Percentiles rank a stretch among this genome's conserved stretches.
These are phyloP conservation scores for Poeciliopsis occidentalis DNA, from an alignment of 2,113 vertebrate genomes.

Conservation along the genomic window DNA sequence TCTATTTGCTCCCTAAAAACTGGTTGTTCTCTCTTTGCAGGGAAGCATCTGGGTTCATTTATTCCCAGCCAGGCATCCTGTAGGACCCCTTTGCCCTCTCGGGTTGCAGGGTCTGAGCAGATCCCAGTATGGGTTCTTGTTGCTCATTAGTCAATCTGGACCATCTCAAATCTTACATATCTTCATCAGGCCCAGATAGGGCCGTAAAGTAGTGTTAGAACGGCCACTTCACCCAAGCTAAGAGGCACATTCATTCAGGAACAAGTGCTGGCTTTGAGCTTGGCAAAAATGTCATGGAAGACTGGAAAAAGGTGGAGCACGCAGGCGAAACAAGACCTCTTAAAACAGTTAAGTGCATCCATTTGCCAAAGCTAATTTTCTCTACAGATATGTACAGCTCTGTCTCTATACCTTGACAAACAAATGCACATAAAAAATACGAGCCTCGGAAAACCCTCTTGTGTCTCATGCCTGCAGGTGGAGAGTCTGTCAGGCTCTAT, in stretches of 20 bases:
- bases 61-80: slow-evolving; percentile 74
- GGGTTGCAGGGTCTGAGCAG: slow-evolving; percentile 88
- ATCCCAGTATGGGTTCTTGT: slow-evolving; percentile 87
- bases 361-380: slow-evolving; percentile 7
- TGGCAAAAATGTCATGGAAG: slow-evolving; percentile 61
- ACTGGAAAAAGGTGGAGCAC: slow-evolving; percentile 31
- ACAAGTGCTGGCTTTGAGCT: slow-evolving; percentile 78
- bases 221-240: slow-evolving; percentile 92
- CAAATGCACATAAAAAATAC: slow-evolving; percentile 24
- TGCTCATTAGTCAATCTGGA: slow-evolving; percentile 81
- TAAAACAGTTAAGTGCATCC: no score
- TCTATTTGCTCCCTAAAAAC: slow-evolving; percentile 68
- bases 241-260: slow-evolving; percentile 94
- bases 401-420: slow-evolving; percentile 49
- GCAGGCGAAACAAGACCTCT: slow-evolving; percentile 29
- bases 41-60: slow-evolving; percentile 97
- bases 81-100: slow-evolving; percentile 82
- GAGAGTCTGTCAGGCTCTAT: slow-evolving; percentile 33
- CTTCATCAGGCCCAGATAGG: slow-evolving; percentile 78
- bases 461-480: slow-evolving; percentile 47
- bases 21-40: slow-evolving; percentile 73
- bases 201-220: slow-evolving; percentile 86
- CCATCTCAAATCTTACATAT: slow-evolving; percentile 87
- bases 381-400: slow-evolving; percentile 25
- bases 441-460: slow-evolving; percentile 32